phyloP scores from a whole-genome alignment of 2,888 invertebrate species.

The Mactromeris polynyma region DNA sequence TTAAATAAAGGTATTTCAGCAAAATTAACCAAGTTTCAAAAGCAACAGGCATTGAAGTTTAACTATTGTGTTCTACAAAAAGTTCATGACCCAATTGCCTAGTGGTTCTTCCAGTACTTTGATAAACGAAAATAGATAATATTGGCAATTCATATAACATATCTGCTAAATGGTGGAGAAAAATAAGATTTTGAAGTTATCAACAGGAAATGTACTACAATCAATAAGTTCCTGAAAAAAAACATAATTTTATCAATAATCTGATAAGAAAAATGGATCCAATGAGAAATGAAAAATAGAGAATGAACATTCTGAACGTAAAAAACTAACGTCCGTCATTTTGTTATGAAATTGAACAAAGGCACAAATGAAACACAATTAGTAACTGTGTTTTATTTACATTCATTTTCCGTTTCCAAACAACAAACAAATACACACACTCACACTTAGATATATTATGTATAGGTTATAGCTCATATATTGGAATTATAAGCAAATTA shows the following conservation, averaged over 20 bases:
- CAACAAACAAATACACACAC: too few species aligned
- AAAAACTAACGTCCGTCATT: neutral
- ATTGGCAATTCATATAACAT: neutral
- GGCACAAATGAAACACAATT: neutral
- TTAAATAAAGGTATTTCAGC: neutral
- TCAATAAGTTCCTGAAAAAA: neutral
- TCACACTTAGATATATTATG: too few species aligned
- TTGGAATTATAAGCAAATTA: too few species aligned
- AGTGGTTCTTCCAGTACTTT: neutral
- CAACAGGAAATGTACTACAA: neutral
- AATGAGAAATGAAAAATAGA: neutral
- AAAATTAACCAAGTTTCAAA: too few species aligned
- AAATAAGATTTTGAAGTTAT: neutral
- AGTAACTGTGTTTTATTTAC: neutral
- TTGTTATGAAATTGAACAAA: neutral
- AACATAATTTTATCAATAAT: neutral
- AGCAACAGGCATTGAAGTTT: too few species aligned
- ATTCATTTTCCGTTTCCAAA: too few species aligned
- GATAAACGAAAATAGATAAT: neutral
- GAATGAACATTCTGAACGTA: too few species aligned
- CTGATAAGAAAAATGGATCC: neutral
- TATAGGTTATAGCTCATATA: too few species aligned
- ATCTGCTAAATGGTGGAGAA: neutral
- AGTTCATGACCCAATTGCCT: neutral
- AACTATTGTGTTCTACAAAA: too few species aligned